Evolutionary conservation across 2,113 vertebrate species (phyloP).

Genomic region (Eurypyga helias): DNA sequence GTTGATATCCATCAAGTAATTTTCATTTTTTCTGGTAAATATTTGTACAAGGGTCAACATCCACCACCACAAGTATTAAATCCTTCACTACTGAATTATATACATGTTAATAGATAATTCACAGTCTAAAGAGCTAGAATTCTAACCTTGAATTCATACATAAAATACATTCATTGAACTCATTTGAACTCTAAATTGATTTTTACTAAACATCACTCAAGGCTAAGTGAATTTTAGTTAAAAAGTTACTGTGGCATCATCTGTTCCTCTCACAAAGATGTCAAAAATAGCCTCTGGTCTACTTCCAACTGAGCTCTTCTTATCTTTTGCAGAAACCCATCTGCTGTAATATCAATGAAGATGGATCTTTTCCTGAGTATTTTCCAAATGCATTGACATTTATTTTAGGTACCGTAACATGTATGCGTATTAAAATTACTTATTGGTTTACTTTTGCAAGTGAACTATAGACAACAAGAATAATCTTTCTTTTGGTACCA

Average conservation of each 20-base stretch:
- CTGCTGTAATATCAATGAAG: constrained; percentile 57
- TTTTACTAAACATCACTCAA: constrained; percentile 57
- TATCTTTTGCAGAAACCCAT: constrained; percentile 67
- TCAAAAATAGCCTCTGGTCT: constrained; percentile 65
- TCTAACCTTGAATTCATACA: constrained; percentile 44
- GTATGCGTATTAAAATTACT: background rate
- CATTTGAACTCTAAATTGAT: constrained; percentile 69
- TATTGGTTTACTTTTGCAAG: background rate
- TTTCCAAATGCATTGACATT: constrained; percentile 24
- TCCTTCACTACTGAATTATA: background rate
- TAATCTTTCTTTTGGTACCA: accelerated
- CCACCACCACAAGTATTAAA: background rate
- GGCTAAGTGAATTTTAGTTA: constrained; percentile 58
- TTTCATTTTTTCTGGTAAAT: background rate
- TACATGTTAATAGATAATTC: background rate
- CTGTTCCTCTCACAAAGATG: constrained; percentile 58
- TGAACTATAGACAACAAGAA: background rate
- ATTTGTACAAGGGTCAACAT: background rate
- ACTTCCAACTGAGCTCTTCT: constrained; percentile 40
- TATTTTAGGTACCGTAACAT: background rate
- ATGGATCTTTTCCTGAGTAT: background rate
- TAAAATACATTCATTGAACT: constrained; percentile 47
- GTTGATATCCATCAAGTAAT: background rate
- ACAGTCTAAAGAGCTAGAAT: background rate
- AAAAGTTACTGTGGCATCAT: constrained; percentile 61